A percentile compares a stretch with the other conserved stretches of the same genome.
phyloP scores from a whole-genome alignment of 1,140 invertebrate species.

The Lineus longissimus region DNA sequence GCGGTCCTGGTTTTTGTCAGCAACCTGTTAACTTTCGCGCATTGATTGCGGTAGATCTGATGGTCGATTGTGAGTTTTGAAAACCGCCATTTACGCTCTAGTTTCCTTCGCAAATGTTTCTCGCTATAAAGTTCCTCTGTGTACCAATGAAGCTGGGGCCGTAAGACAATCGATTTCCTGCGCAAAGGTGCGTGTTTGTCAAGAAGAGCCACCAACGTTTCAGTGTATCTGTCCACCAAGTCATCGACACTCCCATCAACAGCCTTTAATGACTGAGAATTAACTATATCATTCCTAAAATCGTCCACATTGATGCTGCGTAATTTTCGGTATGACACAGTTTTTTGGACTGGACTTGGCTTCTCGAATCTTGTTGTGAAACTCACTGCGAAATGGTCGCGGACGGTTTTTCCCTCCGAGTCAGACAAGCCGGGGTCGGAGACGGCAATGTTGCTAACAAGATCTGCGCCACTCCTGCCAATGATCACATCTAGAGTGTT shows the following conservation, averaged over 20 bases:
- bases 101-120: background rate
- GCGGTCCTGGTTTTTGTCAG: background rate
- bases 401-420: background rate
- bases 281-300: background rate
- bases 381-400: background rate
- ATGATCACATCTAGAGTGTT: background rate
- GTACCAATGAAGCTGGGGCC: background rate
- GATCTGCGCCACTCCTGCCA: background rate
- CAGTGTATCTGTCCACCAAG: background rate
- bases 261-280: background rate
- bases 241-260: background rate
- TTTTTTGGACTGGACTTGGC: background rate
- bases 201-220: background rate
- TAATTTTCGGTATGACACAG: background rate
- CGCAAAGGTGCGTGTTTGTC: background rate
- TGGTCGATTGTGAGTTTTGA: background rate
- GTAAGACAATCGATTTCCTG: background rate
- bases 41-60: background rate
- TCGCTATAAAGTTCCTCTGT: background rate
- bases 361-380: background rate
- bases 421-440: background rate
- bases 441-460: background rate
- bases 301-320: background rate
- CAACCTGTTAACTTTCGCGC: background rate
- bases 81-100: background rate